These are phyloP conservation scores for Saccostrea echinata DNA, from an alignment of 1,140 invertebrate genomes.

Conservation along the genomic window DNA sequence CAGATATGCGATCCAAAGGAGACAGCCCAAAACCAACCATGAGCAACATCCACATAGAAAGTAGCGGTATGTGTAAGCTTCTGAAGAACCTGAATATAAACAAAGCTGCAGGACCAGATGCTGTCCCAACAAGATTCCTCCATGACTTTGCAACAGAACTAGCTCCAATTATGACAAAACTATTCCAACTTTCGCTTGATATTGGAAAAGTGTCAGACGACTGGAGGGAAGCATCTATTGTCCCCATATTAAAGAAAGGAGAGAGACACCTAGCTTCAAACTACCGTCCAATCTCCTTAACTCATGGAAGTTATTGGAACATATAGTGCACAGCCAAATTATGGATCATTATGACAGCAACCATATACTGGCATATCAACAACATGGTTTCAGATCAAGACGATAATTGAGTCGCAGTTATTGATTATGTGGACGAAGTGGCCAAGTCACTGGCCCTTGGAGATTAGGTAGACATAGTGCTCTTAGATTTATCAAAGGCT, in stretches of 20 bases:
- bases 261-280: conserved; percentile 40
- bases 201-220: conserved; percentile 50
- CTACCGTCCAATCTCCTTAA: conserved; percentile 38
- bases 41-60: conserved; percentile 20
- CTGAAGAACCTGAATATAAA: conserved; percentile 24
- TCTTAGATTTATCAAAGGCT: conserved; percentile 43
- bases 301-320: conserved; percentile 44
- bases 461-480: conserved; percentile 41
- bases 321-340: conserved; percentile 44
- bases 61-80: conserved; percentile 34
- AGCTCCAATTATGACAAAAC: conserved; percentile 37
- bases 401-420: conserved; percentile 31
- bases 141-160: conserved; percentile 48
- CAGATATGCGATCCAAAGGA: conserved; percentile 37
- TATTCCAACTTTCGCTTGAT: conserved; percentile 51
- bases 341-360: conserved; percentile 46
- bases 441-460: conserved; percentile 39
- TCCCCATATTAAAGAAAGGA: conserved; percentile 59
- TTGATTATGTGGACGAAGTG: conserved; percentile 4
- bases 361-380: conserved; percentile 40
- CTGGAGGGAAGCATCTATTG: conserved; percentile 52
- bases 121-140: conserved; percentile 42
- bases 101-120: conserved; percentile 56
- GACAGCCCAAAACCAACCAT: conserved; percentile 19
- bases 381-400: conserved; percentile 44